Conservation (phyloP, 1,140 invertebrate species). For the Penaeus japonicus region DNA sequence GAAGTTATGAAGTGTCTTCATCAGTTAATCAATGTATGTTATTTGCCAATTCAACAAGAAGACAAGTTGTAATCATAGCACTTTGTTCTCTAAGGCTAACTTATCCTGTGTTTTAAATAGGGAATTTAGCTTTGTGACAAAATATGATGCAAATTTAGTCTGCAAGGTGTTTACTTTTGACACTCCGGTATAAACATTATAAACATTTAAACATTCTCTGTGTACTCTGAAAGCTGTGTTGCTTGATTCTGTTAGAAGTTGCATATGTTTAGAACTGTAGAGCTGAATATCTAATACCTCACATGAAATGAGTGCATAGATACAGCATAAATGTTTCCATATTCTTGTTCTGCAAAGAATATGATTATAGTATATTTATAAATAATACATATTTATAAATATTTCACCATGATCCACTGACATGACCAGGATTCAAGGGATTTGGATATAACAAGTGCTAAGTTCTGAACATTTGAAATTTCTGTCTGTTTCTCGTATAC, state of each 20-base stretch:
- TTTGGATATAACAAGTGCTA: conserved; percentile 14
- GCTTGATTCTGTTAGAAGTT: conserved; percentile 48
- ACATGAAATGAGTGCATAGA: neutral
- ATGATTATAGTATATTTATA: conserved; percentile 10
- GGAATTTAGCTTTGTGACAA: conserved; percentile 30
- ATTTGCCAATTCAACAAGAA: conserved; percentile 24
- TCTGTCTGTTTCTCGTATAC: conserved; percentile 53
- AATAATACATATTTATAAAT: conserved; percentile 33
- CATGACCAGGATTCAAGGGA: neutral
- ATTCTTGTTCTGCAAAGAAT: neutral
- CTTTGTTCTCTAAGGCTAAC: conserved; percentile 26
- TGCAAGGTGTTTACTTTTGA: conserved; percentile 42
- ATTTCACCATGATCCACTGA: neutral
- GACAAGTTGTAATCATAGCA: conserved; percentile 25
- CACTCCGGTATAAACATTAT: conserved; percentile 10
- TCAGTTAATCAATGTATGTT: neutral
- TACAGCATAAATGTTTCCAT: neutral
- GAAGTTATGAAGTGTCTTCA: conserved; percentile 31
- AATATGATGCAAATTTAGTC: conserved; percentile 20
- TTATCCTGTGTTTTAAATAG: conserved; percentile 52
- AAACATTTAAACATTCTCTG: conserved; percentile 49
- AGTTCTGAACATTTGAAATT: conserved; percentile 46
- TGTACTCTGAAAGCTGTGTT: conserved; percentile 51
- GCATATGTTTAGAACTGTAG: conserved; percentile 19
- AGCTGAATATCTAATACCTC: neutral